A percentile compares a stretch with the other conserved stretches of the same genome.
These are phyloP conservation scores for Orcinus orca DNA, from an alignment of 2,113 vertebrate genomes.

Conservation along the genomic window DNA sequence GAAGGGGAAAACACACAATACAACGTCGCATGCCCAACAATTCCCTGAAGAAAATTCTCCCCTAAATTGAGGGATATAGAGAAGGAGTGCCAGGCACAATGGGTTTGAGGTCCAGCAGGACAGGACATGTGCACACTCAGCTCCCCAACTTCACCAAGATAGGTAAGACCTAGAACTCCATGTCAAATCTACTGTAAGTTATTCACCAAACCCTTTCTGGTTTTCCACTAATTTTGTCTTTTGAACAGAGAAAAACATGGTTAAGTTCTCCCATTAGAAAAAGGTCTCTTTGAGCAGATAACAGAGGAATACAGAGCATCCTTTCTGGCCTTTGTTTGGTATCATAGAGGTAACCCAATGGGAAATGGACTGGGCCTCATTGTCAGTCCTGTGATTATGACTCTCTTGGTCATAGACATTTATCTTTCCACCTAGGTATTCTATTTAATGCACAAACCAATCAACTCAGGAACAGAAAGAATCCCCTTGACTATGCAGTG, in stretches of 20 bases:
- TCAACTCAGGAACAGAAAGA: background rate
- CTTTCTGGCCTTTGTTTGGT: background rate
- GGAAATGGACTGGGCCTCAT: background rate
- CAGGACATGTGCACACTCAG: accelerated
- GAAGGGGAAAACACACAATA: background rate
- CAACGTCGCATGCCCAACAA: background rate
- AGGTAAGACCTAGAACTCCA: background rate
- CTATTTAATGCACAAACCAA: background rate
- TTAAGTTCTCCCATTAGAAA: background rate
- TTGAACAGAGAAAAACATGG: background rate
- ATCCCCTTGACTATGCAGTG: no score
- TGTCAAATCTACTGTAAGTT: background rate
- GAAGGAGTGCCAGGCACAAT: background rate
- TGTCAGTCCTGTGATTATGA: background rate
- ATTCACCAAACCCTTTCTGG: background rate
- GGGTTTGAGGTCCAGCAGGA: accelerated
- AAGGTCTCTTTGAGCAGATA: background rate
- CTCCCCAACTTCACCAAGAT: background rate
- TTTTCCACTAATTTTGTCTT: background rate
- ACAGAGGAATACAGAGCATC: background rate
- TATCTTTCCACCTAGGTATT: background rate
- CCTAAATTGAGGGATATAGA: background rate
- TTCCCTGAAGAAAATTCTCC: background rate
- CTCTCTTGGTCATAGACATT: background rate
- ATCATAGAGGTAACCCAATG: background rate